Evolutionary conservation across 2,888 invertebrate species (phyloP).

Genomic region (Malthinus seriepunctatus): DNA sequence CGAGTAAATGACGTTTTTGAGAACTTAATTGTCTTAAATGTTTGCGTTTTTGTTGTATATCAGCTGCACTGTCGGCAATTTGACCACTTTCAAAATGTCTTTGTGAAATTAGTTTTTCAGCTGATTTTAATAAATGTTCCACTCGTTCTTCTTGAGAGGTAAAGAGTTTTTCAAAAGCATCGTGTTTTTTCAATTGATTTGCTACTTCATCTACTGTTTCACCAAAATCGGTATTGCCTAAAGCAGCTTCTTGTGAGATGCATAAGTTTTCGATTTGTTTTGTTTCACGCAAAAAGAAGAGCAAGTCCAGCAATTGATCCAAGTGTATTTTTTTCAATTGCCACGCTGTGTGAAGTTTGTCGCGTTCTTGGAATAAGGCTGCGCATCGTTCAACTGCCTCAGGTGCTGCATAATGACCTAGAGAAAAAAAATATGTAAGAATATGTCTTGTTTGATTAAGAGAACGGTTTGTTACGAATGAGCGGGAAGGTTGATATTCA

Average conservation of each 20-base stretch:
- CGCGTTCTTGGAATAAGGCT: conserved; percentile 77
- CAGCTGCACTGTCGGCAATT: conserved; percentile 74
- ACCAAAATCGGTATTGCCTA: conserved; percentile 71
- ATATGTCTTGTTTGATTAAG: too few species aligned
- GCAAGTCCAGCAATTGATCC: conserved; percentile 90
- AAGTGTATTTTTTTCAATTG: conserved; percentile 85
- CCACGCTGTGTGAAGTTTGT: conserved; percentile 82
- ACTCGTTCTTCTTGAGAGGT: conserved; percentile 89
- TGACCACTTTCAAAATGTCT: conserved; percentile 88
- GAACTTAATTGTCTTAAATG: conserved; percentile 70
- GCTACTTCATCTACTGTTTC: conserved; percentile 88
- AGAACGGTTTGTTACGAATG: too few species aligned
- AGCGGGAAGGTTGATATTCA: too few species aligned
- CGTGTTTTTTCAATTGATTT: conserved; percentile 88
- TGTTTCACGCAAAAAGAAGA: conserved; percentile 92
- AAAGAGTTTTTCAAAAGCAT: conserved; percentile 90
- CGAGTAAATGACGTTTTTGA: conserved; percentile 69
- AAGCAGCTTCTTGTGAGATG: conserved; percentile 81
- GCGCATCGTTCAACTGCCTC: conserved; percentile 81
- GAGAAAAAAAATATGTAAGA: not conserved
- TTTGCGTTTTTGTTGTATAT: conserved; percentile 73
- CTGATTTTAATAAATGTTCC: conserved; percentile 78
- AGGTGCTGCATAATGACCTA: conserved; percentile 74
- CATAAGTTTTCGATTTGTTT: conserved; percentile 89
- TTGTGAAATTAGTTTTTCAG: conserved; percentile 83